Conservation (phyloP, 2,113 vertebrate genomes). For the Recurvirostra avosetta region DNA sequence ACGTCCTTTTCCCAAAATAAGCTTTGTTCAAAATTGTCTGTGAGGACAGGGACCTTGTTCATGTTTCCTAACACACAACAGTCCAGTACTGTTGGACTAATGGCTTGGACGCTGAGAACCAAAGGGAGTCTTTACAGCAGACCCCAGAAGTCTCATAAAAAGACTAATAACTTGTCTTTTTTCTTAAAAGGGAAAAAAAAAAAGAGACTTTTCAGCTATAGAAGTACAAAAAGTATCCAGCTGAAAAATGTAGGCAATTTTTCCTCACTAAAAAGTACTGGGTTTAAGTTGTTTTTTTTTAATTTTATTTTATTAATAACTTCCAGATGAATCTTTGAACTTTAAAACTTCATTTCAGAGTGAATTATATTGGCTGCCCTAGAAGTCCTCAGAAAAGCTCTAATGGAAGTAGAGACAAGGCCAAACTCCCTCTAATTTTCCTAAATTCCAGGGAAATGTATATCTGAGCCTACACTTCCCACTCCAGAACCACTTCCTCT, state of each 20-base stretch:
- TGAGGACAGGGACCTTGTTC: not conserved
- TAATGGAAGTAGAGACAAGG: constrained; percentile 2
- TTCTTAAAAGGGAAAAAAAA: not conserved
- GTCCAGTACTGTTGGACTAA: not conserved
- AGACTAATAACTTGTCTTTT: not conserved
- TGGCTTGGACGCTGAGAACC: not conserved
- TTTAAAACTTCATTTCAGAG: constrained; percentile 18
- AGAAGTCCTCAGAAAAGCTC: not conserved
- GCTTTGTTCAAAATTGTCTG: not conserved
- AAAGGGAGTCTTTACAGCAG: not conserved
- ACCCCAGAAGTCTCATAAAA: not conserved
- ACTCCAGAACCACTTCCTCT: constrained; percentile 32
- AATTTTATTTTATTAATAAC: constrained; percentile 36
- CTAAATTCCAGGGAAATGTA: constrained; percentile 37
- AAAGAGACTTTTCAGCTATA: not conserved
- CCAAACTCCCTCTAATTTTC: constrained; percentile 17
- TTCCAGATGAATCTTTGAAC: constrained; percentile 44
- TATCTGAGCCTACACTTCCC: constrained; percentile 21
- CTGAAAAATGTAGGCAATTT: not conserved
- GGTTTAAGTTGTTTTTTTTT: not conserved
- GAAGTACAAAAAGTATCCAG: not conserved
- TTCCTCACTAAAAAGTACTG: not conserved
- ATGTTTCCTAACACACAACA: not conserved
- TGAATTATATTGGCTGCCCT: not conserved
- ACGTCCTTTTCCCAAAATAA: not conserved